phyloP scores from a whole-genome alignment of 1,140 invertebrate species.

The Drosophila neocordata region DNA sequence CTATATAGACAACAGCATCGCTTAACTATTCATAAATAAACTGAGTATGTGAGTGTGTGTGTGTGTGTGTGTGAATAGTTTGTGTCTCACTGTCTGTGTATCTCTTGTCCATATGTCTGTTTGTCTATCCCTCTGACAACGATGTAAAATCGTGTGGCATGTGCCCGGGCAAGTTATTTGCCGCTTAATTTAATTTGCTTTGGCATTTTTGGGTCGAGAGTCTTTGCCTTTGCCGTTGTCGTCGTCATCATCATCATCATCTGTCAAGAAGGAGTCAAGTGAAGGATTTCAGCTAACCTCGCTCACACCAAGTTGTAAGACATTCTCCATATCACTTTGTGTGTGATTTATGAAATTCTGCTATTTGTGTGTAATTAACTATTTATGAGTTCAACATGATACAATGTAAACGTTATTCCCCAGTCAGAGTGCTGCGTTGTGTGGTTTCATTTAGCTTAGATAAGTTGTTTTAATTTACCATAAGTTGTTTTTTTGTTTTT shows the following conservation, averaged over 20 bases:
- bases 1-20: conserved; percentile 42
- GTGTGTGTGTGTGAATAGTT: conserved; percentile 60
- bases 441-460: neutral
- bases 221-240: neutral
- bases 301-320: neutral
- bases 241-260: conserved; percentile 1
- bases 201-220: conserved; percentile 58
- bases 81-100: conserved; percentile 2
- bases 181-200: conserved; percentile 79
- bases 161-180: conserved; percentile 74
- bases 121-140: conserved; percentile 13
- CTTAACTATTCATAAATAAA: conserved; percentile 74
- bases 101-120: conserved; percentile 2
- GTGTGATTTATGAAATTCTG: conserved; percentile 76
- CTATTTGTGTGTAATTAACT: conserved; percentile 66
- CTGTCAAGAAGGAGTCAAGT: conserved; percentile 36
- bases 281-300: conserved; percentile 39
- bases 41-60: neutral
- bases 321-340: conserved; percentile 58
- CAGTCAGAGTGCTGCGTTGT: conserved; percentile 19
- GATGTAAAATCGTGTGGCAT: conserved; percentile 58
- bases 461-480: too few relatives aligned
- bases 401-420: conserved; percentile 47
- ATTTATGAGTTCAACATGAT: conserved; percentile 59
- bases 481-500: too few relatives aligned